Base-by-base conservation (phyloP, 2,888 invertebrate genomes). In the Troides helena region DNA sequence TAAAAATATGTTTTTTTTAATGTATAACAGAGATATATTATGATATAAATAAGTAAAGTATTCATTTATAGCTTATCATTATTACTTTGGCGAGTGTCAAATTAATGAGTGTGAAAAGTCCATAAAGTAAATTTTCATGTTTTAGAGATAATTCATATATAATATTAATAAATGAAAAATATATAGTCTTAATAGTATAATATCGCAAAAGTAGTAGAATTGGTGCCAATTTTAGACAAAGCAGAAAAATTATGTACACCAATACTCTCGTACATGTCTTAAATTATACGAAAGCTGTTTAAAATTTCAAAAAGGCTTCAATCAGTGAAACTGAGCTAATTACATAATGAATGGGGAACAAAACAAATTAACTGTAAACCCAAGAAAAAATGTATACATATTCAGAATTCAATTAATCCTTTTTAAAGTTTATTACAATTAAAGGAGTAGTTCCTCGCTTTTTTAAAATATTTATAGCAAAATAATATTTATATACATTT, bases 141-240 rank as follows among this genome's bases (percentile, higher is more conserved):
- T 50, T 50, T 50, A 14, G 5, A 50, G 50, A 17, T 17, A 50
- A 50, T 50, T 50, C 14, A 50, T 50, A 50, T 12, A 0, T 50
- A 50, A 17, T 50, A 50, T 17, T 50, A 50, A 14, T 5, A 50
- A 14, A 30, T 30, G 30, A 5, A 50, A 50, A 50, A 17, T 17
- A 14, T 50, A 50, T 50, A 50, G 5, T 50, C 50, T 5, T 14
- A 17, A 12, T 50, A 50, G 14, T 5, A 14, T 17, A 17, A 50
- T 17, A 50, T 4, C 18, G 17, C 18, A 50, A 12, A 50, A 14
- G 12, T 50, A 18, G 10, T 46, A 23, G 17, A 50, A 85, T 86
- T 82, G 84, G 89, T 90, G 89, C 89, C 90, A 90, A 89, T 80
- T 79, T 78, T 73, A 72, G 36, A 60, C 61, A n/a, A 56, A 67